Evolutionary conservation across 2,797 vertebrate species (phyloP).

Genomic region (Tachyglossus aculeatus): DNA sequence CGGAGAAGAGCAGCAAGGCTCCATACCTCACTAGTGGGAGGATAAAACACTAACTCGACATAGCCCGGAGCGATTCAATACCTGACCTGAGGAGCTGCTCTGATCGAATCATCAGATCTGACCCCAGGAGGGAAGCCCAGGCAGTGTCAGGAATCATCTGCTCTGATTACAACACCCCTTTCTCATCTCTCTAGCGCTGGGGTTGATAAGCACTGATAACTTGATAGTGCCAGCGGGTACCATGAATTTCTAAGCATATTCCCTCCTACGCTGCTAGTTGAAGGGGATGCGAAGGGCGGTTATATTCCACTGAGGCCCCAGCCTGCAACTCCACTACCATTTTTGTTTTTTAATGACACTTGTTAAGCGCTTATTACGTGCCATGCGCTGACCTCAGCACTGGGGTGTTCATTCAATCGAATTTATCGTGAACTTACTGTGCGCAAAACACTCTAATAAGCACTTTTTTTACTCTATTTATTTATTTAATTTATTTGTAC

Average conservation of each 20-base stretch:
- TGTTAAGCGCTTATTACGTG: too few relatives aligned
- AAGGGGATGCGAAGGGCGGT: conserved; percentile 32
- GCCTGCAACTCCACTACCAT: not conserved
- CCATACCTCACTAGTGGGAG: not conserved
- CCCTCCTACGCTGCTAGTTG: not conserved
- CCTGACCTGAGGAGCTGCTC: not conserved
- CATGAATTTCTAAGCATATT: conserved; percentile 20
- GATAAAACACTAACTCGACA: not conserved
- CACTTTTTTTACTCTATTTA: too few relatives aligned
- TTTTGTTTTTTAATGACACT: too few relatives aligned
- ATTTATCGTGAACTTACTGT: too few relatives aligned
- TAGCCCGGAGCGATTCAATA: not conserved
- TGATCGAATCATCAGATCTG: not conserved
- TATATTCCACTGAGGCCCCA: conserved; percentile 16
- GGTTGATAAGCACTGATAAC: conserved; percentile 17
- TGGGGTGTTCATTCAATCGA: too few relatives aligned
- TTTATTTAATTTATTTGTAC: too few relatives aligned
- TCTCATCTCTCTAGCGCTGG: conserved; percentile 8
- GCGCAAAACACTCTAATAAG: too few relatives aligned
- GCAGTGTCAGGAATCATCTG: conserved; percentile 5
- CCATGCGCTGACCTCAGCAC: too few relatives aligned
- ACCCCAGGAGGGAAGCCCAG: not conserved
- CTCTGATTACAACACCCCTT: conserved; percentile 1
- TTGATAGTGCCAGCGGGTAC: conserved; percentile 21
- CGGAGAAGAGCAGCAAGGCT: not conserved